These are phyloP conservation scores for Zapus hudsonius DNA, from an alignment of 2,113 vertebrate genomes.

Conservation along the genomic window DNA sequence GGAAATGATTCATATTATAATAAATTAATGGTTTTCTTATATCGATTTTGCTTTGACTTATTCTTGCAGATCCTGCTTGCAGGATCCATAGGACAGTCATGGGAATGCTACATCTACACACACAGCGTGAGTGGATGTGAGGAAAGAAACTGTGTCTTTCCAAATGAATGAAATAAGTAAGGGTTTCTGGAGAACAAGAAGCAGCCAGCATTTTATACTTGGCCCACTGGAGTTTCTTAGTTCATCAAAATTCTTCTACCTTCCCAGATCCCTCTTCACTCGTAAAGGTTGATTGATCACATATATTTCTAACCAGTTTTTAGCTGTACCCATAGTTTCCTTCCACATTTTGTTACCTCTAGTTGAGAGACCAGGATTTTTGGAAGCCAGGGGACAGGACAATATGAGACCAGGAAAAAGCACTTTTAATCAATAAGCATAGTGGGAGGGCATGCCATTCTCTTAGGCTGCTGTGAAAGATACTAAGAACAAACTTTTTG, in stretches of 20 bases:
- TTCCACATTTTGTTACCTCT: background rate
- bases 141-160: background rate
- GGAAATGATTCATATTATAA: background rate
- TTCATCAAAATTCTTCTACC: background rate
- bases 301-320: background rate
- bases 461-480: background rate
- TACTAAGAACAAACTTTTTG: background rate
- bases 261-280: background rate
- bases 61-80: background rate
- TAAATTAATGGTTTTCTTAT: background rate
- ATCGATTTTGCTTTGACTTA: background rate
- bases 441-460: too few species aligned
- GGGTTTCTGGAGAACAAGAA: background rate
- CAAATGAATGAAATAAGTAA: background rate
- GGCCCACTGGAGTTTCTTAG: background rate
- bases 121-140: background rate
- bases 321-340: background rate
- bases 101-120: background rate
- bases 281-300: background rate
- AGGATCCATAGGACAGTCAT: too few species aligned
- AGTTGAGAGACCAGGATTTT: background rate
- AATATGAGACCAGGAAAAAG: background rate
- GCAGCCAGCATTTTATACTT: background rate
- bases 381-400: background rate
- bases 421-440: accelerated